Evolutionary conservation across 2,113 vertebrate species (phyloP).

Genomic region (Macaca mulatta): DNA sequence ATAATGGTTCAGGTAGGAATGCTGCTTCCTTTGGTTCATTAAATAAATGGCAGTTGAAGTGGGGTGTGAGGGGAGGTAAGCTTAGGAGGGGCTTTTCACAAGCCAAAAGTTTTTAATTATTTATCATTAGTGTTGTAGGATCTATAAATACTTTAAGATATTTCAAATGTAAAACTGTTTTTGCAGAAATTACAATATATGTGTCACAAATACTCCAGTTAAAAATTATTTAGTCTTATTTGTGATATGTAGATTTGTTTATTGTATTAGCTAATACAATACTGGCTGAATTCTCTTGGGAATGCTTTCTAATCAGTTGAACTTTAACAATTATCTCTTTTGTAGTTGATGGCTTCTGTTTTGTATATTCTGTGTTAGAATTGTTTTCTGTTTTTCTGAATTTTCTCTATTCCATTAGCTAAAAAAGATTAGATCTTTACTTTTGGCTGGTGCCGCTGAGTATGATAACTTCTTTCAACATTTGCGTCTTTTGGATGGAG

Average conservation of each 20-base stretch:
- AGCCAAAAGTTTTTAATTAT: not conserved
- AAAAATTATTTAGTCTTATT: not conserved
- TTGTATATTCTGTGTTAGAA: not conserved
- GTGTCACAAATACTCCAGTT: not conserved
- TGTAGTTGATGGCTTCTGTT: not conserved
- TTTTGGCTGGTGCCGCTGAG: slow-evolving; percentile 94
- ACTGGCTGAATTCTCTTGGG: not conserved
- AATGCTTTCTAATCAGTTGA: not conserved
- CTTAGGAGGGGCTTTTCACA: not conserved
- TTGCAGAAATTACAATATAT: not conserved
- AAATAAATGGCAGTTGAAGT: not conserved
- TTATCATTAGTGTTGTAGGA: not conserved
- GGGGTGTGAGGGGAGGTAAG: not conserved
- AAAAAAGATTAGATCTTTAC: slow-evolving; percentile 95
- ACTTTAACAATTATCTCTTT: not conserved
- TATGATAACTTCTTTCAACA: slow-evolving; percentile 97
- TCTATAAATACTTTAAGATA: not conserved
- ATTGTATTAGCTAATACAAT: not conserved
- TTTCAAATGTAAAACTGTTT: not conserved
- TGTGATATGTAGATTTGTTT: not conserved
- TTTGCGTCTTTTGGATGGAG: slow-evolving; percentile 93
- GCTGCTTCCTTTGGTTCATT: not conserved
- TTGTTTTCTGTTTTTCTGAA: slow-evolving; percentile 1
- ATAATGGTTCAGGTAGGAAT: not conserved
- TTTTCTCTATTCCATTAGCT: slow-evolving; percentile 84